phyloP scores from a whole-genome alignment of 2,888 invertebrate genomes.

The Drosophila picticornis region DNA sequence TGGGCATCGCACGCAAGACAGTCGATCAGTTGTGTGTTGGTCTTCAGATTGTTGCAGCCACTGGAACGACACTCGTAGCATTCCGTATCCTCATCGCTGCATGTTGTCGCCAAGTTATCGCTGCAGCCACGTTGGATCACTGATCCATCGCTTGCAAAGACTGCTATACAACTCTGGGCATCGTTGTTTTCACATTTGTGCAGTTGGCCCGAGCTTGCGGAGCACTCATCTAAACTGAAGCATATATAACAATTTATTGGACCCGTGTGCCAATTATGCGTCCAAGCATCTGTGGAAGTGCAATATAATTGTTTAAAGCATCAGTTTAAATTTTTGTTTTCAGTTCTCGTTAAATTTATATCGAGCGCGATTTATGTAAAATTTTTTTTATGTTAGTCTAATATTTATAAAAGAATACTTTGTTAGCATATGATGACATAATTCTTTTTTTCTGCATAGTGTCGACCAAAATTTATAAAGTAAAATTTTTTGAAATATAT shows the following conservation, averaged over 20 bases:
- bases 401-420: neutral
- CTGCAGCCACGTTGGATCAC: constrained; percentile 78
- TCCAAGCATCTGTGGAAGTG: constrained; percentile 52
- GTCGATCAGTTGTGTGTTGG: constrained; percentile 59
- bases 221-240: constrained; percentile 58
- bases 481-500: neutral
- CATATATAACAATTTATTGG: constrained; percentile 77
- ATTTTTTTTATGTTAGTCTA: neutral
- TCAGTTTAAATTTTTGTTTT: neutral
- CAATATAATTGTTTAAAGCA: neutral
- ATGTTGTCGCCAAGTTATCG: constrained; percentile 50
- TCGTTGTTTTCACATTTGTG: constrained; percentile 62
- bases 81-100: constrained; percentile 35
- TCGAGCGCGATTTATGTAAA: neutral
- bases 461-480: neutral
- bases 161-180: constrained; percentile 70
- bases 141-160: constrained; percentile 53
- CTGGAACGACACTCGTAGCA: constrained; percentile 81
- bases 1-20: constrained; percentile 77
- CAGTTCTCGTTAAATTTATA: neutral
- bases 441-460: neutral
- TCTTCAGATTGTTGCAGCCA: constrained; percentile 75
- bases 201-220: constrained; percentile 49
- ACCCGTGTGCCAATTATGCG: constrained; percentile 68
- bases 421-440: neutral